A percentile compares a stretch with the other conserved stretches of the same genome.
These are phyloP conservation scores for Petaurus breviceps DNA, from an alignment of 2,113 vertebrate genomes.

Conservation along the genomic window DNA sequence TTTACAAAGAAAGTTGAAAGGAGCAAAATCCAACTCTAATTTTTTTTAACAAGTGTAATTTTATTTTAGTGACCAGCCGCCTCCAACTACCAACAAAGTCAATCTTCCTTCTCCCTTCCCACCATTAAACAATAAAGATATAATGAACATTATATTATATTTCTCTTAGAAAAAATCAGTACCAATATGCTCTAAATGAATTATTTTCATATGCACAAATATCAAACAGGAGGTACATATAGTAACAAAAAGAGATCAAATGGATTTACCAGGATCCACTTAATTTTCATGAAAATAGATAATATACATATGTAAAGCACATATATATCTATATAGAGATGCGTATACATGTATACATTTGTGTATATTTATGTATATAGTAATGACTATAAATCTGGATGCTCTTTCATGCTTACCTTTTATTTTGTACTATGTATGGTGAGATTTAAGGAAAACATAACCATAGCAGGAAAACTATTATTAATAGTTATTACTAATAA, in stretches of 20 bases:
- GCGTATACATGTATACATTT: not conserved
- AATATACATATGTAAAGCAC: not conserved
- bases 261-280: not conserved
- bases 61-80: not conserved
- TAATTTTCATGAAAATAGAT: not conserved
- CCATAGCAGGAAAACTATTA: constrained; percentile 9
- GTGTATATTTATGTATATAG: not conserved
- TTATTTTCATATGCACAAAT: not conserved
- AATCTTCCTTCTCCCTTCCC: not conserved
- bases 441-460: not conserved
- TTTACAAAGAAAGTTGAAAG: not conserved
- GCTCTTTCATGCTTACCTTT: constrained; percentile 13
- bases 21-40: not conserved
- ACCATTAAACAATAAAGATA: not conserved
- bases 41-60: not conserved
- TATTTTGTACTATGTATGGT: constrained; percentile 5
- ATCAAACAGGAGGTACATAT: not conserved
- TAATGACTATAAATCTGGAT: not conserved
- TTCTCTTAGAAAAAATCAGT: not conserved
- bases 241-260: not conserved
- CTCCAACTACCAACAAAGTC: not conserved
- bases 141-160: too few species aligned
- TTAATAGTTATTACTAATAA: not conserved
- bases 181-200: not conserved
- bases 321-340: not conserved